Percentiles rank a stretch among this genome's conserved stretches.
Evolutionary conservation across 2,113 vertebrate genomes (phyloP).

Genomic region (Chamaea fasciata): DNA sequence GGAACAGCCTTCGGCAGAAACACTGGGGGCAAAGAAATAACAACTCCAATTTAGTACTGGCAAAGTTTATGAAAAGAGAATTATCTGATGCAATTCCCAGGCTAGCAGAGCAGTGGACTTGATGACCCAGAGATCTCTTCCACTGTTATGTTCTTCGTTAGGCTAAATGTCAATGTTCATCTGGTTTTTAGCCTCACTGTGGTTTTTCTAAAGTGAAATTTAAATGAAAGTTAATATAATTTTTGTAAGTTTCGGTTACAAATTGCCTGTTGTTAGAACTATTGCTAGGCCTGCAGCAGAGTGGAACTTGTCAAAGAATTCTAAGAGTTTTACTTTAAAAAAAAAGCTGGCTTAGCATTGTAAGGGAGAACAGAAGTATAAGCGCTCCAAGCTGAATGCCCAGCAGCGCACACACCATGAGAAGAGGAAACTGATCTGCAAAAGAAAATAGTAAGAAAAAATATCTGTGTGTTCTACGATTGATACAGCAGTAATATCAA

Average conservation of each 20-base stretch:
- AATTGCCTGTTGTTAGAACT: background rate
- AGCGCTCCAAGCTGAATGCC: background rate
- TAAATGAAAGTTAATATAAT: constrained; percentile 47
- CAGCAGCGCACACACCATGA: background rate
- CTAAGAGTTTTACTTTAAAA: background rate
- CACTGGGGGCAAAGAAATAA: constrained; percentile 56
- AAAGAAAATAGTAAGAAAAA: background rate
- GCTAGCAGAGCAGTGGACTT: constrained; percentile 48
- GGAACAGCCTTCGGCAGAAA: constrained; percentile 37
- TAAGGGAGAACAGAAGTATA: background rate
- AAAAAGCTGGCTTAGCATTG: background rate
- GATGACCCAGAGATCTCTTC: constrained; percentile 60
- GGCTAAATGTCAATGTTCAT: constrained; percentile 40
- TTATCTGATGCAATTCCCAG: constrained; percentile 56
- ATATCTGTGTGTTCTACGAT: background rate
- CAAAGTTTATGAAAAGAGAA: constrained; percentile 49
- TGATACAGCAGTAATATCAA: background rate
- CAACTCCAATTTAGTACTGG: constrained; percentile 54
- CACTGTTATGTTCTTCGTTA: constrained; percentile 30
- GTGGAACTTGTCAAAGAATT: background rate
- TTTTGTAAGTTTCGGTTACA: constrained; percentile 35
- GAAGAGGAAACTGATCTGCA: background rate
- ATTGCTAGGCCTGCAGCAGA: background rate
- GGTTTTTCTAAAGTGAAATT: constrained; percentile 54
- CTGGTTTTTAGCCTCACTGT: constrained; percentile 33